Evolutionary conservation across 2,113 vertebrate genomes (phyloP).

Genomic region (Nicator chloris): DNA sequence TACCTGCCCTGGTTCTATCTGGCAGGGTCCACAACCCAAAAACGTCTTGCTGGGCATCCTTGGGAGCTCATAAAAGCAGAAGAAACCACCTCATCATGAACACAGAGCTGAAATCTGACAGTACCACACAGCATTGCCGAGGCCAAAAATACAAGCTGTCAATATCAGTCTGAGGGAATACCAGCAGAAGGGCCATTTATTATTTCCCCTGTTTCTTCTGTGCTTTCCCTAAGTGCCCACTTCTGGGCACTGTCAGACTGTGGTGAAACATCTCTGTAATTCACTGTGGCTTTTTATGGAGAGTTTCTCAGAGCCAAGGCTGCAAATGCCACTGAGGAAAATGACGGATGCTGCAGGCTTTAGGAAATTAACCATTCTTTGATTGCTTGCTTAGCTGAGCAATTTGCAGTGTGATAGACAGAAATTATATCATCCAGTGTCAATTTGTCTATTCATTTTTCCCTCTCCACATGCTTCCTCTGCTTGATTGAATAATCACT

Average conservation of each 20-base stretch:
- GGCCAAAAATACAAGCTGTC: background rate
- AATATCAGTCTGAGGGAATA: background rate
- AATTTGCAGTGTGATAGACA: constrained; percentile 36
- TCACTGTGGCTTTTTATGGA: background rate
- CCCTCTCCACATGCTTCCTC: constrained; percentile 45
- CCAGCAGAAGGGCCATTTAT: background rate
- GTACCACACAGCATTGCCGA: background rate
- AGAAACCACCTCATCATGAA: background rate
- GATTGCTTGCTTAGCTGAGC: constrained; percentile 55
- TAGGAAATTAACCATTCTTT: constrained; percentile 51
- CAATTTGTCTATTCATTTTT: constrained; percentile 52
- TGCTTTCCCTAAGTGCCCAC: background rate
- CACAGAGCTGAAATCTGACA: background rate
- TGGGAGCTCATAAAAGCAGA: background rate
- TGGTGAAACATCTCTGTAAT: background rate
- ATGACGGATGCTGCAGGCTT: constrained; percentile 17
- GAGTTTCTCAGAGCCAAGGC: background rate
- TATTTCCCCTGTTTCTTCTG: background rate
- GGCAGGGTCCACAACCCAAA: background rate
- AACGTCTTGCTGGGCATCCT: background rate
- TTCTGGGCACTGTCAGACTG: background rate
- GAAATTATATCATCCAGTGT: constrained; percentile 45
- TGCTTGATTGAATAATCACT: constrained; percentile 60
- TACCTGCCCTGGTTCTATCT: background rate
- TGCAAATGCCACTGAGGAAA: background rate